These are phyloP conservation scores for Labia minor DNA, from an alignment of 2,888 invertebrate genomes.

Conservation along the genomic window DNA sequence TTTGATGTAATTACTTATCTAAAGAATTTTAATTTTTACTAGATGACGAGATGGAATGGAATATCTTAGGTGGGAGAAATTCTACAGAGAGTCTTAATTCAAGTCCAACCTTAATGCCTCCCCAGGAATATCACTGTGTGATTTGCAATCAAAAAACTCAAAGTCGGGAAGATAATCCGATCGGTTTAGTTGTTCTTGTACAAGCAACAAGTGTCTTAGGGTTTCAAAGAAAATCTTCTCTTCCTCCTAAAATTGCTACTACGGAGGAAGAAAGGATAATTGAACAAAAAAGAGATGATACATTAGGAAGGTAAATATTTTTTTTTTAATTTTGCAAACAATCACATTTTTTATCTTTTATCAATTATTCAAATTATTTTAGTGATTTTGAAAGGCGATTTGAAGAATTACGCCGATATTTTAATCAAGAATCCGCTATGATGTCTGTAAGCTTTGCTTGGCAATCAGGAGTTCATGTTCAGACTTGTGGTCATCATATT, in stretches of 20 bases:
- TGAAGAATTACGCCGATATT: background rate
- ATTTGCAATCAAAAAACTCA: constrained; percentile 88
- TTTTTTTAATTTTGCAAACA: too few relatives aligned
- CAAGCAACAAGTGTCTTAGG: constrained; percentile 83
- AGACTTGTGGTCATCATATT: constrained; percentile 93
- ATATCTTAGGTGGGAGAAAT: constrained; percentile 40
- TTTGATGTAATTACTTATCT: too few relatives aligned
- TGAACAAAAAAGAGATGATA: constrained; percentile 27
- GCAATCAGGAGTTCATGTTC: constrained; percentile 86
- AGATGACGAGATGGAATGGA: constrained; percentile 47
- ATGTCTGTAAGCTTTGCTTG: constrained; percentile 69
- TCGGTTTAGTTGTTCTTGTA: constrained; percentile 80
- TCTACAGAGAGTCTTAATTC: constrained; percentile 44
- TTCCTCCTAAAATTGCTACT: constrained; percentile 49
- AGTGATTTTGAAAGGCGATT: background rate
- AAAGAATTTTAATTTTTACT: constrained; percentile 22
- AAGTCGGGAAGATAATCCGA: constrained; percentile 69
- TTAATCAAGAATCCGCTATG: constrained; percentile 18
- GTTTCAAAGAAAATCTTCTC: constrained; percentile 51
- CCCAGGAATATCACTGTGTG: constrained; percentile 78
- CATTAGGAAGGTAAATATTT: constrained; percentile 17
- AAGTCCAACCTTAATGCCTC: background rate
- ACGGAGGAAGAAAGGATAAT: constrained; percentile 49
- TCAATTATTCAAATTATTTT: background rate
- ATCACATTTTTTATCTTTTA: background rate